Base-by-base conservation (phyloP, 1,140 invertebrate genomes). In the Camponotus vicinus region DNA sequence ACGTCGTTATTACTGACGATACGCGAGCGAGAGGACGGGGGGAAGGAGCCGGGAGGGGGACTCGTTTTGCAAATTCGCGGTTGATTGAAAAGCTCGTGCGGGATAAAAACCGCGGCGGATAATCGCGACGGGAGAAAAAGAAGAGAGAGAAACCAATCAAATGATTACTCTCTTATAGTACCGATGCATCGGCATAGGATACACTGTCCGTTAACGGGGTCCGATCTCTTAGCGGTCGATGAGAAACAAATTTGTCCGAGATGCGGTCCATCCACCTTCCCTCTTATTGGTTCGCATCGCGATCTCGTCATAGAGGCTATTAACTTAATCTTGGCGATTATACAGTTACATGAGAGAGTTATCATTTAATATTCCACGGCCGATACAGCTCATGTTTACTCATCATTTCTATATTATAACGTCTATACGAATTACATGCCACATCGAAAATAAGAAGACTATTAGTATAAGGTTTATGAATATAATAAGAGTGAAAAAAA, bases 41-140 rank as follows among this genome's bases (percentile, higher is more conserved):
- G 52, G 69, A 21, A 45, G n/a, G 1, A 45, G 49, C 34, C 4
- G 34, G n/a, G 40, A 21, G 55, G 59, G 21, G 80, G 90, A 90
- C 89, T 93, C 87, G 90, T 94, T 92, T 93, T 86, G 92, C 86
- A 94, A 93, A 93, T 93, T 93, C 83, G 88, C 88, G 86, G 90
- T 84, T 93, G 90, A 93, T 93, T 93, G 92, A 93, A 93, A 94
- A 92, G 88, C 86, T 89, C 85, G 85, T 71, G 67, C 37, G 52
- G 63, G 21, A 80, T 69, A 71, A 64, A 89, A 70, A 84, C 49
- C 52, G 55, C 5, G 57, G 18, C 32, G 49, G 57, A 55, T 34
- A 82, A 80, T 34, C 42, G 42, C 69, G 2, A 42, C 52, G 11
- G 21, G 32, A 27, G 61, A 15, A 67, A 82, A 37, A 61, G 37